Evolutionary conservation across 2,113 vertebrate genomes (phyloP).

Genomic region (Dicentrarchus labrax): DNA sequence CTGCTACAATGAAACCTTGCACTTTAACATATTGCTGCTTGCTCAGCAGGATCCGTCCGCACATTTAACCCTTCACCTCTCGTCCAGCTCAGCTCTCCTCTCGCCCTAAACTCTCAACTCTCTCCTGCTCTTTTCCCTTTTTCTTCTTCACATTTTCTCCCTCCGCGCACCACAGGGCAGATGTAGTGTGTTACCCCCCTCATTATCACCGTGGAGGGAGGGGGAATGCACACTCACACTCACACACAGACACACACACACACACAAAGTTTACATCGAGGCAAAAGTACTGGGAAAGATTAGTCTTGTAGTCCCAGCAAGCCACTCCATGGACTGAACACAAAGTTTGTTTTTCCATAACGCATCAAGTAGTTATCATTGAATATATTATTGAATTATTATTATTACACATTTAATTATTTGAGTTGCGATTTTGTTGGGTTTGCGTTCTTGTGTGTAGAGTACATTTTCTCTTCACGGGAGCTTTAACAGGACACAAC

Average conservation of each 20-base stretch:
- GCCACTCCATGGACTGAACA: slow-evolving; percentile 7
- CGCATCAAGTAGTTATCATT: slow-evolving; percentile 21
- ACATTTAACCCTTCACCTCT: slow-evolving; percentile 84
- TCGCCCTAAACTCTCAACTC: slow-evolving; percentile 43
- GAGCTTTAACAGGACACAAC: slow-evolving; percentile 66
- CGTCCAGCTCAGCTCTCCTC: slow-evolving; percentile 65
- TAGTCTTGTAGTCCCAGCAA: slow-evolving; percentile 14
- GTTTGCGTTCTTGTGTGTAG: slow-evolving; percentile 38
- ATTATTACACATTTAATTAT: slow-evolving; percentile 44
- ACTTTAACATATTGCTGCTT: slow-evolving; percentile 85
- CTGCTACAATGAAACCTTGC: slow-evolving; percentile 86
- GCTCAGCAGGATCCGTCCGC: slow-evolving; percentile 83
- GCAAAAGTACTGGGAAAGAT: slow-evolving; percentile 24
- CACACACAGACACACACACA: background rate
- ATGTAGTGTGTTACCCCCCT: slow-evolving; percentile 62
- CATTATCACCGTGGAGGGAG: slow-evolving; percentile 41
- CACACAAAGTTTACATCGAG: slow-evolving; percentile 33
- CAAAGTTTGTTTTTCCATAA: slow-evolving; percentile 5
- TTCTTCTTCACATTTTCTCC: slow-evolving; percentile 24
- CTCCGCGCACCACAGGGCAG: slow-evolving; percentile 53
- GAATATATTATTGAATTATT: slow-evolving; percentile 22
- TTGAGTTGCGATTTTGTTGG: slow-evolving; percentile 42
- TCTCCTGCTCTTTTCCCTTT: slow-evolving; percentile 28
- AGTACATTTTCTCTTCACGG: slow-evolving; percentile 51
- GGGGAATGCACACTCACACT: background rate